Evolutionary conservation across 2,888 invertebrate genomes (phyloP), one percentile per base, ranked within the genome.

Genomic region (Torymus auratus): DNA sequence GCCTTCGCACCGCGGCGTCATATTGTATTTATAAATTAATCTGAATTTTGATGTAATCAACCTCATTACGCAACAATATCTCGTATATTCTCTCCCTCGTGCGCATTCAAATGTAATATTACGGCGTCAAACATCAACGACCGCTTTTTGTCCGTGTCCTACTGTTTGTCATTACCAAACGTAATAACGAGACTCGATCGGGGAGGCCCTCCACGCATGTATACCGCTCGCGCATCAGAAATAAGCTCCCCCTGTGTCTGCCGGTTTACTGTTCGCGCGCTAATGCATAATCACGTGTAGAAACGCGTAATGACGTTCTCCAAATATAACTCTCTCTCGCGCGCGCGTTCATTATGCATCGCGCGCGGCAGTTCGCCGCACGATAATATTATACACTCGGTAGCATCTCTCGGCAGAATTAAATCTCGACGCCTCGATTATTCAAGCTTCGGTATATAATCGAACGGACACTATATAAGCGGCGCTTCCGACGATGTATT

Each of bases 231-330:
- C 10, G 64, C 41, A 60, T 71, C 13, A n/a, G 23, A n/a, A 28
- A 17, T 12, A 2, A 41, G 58, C 58, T 17, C 41, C 7, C 28
- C 41, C 7, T 5, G 28, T 28, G 56, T 13, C 12, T 13, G 17
- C 17, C 41, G 15, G 17, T 11, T 17, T 20, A 15, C 12, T 41
- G 71, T n/a, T 20, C 20, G 20, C 61, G 50, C 61, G n/a, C 56
- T 67, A 58, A 74, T 74, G 65, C 58, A 74, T 74, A 65, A 74
- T 74, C 52, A 74, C 65, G 74, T n/a, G 53, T 53, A 28, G 56
- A 12, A 12, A 41, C 17, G 64, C 56, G 10, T 65, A 73, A 73
- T 73, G 65, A 65, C 17, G 17, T 23, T 0, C 55, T 64, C 56
- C 52, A 23, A 73, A 72, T 72, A 72, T 73, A 73, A 65, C 62